Conservation (phyloP, 2,113 vertebrate genomes). For the Phasianus colchicus region DNA sequence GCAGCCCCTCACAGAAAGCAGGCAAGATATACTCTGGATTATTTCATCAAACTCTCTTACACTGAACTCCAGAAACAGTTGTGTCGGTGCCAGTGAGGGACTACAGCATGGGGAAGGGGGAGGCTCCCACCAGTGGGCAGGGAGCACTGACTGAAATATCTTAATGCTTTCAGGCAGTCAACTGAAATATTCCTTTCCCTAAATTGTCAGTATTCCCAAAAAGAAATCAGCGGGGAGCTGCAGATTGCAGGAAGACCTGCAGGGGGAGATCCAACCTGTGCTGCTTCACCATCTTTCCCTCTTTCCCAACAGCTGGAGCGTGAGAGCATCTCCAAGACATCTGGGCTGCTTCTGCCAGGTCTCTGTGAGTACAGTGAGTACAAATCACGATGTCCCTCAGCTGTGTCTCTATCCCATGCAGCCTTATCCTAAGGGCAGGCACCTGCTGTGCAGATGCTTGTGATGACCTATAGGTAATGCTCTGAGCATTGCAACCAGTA, state of each 20-base stretch:
- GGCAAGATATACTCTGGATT: background rate
- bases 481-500: background rate
- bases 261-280: slow-evolving; percentile 15
- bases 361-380: background rate
- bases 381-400: background rate
- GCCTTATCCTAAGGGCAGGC: background rate
- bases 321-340: background rate
- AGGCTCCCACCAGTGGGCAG: background rate
- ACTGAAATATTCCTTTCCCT: background rate
- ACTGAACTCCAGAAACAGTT: background rate
- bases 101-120: background rate
- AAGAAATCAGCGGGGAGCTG: background rate
- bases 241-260: slow-evolving; percentile 6
- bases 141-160: background rate
- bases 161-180: background rate
- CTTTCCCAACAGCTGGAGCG: background rate
- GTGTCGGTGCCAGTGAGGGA: background rate
- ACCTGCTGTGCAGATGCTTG: background rate
- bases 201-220: background rate
- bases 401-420: background rate
- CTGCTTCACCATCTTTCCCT: background rate
- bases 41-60: background rate
- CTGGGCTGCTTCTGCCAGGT: background rate
- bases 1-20: background rate
- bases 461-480: background rate